Base-by-base conservation (phyloP, 1,140 invertebrate genomes). In the Euglossa dilemma region DNA sequence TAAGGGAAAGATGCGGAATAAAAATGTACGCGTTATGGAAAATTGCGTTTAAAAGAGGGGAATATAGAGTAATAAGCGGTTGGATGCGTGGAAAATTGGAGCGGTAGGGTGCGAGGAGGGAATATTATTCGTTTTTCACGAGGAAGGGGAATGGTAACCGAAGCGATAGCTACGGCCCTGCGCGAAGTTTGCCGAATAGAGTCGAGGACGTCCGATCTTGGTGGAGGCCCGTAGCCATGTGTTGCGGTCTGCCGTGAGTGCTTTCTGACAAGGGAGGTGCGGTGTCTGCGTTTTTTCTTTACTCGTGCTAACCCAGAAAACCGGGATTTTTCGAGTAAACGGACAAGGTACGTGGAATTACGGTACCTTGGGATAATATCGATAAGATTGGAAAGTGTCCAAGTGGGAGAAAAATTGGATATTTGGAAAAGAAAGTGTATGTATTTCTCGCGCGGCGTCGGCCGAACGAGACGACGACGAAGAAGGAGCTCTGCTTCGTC, bases 231-330 rank as follows among this genome's bases (percentile, higher is more conserved):
- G 86, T 90, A 92, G 91, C 92, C 92, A 93, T 93, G 93, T 93
- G 93, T 93, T 91, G 92, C 90, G 92, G 90, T 91, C 89, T 90
- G 91, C 91, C 91, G 90, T 92, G 92, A 93, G 93, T 93, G 92
- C 92, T 94, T 93, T 93, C 92, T 92, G 93, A 92, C 93, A 92
- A 93, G 92, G 91, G 91, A 88, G 83, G 85, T 90, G 91, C 91
- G 92, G 90, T 92, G 90, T 92, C 89, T 89, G 90, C 84, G 87
- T 91, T 91, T 91, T 93, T 90, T 87, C 84, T 76, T 80, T 85
- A 80, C 84, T 84, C 69, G 56, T 85, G 59, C 67, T 57, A 81
- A 66, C 81, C 67, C 61, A 64, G 56, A 78, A 83, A 70, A 54
- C n/a, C 45, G 47, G 28, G 81, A 70, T 78, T 54, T 78, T 54